Evolutionary conservation across 2,888 invertebrate genomes (phyloP).

Genomic region (Eupithecia subfuscata): DNA sequence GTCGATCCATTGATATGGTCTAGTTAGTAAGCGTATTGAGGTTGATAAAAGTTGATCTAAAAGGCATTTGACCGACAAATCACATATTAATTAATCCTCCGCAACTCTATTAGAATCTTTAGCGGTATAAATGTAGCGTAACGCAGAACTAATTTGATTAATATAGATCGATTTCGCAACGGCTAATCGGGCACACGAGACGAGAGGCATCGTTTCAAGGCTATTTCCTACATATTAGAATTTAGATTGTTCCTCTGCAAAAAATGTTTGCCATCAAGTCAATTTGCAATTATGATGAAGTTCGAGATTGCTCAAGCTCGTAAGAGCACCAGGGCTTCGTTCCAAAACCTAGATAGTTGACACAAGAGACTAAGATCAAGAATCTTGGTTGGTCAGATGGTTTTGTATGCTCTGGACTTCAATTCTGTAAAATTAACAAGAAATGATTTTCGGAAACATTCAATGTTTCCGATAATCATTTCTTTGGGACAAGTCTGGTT

Average conservation of each 20-base stretch:
- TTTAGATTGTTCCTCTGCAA: not conserved
- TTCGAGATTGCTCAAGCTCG: not conserved
- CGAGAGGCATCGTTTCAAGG: slow-evolving; percentile 24
- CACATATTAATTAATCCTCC: slow-evolving; percentile 13
- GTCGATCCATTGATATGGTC: slow-evolving; percentile 6
- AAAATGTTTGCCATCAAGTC: not conserved
- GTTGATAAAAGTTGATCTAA: slow-evolving; percentile 3
- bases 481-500: not conserved
- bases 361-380: not conserved
- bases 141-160: slow-evolving; percentile 38
- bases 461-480: not conserved
- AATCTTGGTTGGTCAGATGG: not conserved
- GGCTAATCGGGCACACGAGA: slow-evolving; percentile 32
- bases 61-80: slow-evolving; percentile 15
- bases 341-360: not conserved
- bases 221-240: slow-evolving; percentile 24
- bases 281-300: not conserved
- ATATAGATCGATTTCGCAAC: slow-evolving; percentile 26
- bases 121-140: slow-evolving; percentile 25
- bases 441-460: too few relatives aligned
- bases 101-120: slow-evolving; percentile 17
- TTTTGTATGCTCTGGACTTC: not conserved
- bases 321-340: not conserved
- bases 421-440: too few relatives aligned
- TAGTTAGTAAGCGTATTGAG: slow-evolving; percentile 10